These are phyloP conservation scores for Folsomia candida DNA, from an alignment of 2,888 invertebrate species.

Conservation along the genomic window DNA sequence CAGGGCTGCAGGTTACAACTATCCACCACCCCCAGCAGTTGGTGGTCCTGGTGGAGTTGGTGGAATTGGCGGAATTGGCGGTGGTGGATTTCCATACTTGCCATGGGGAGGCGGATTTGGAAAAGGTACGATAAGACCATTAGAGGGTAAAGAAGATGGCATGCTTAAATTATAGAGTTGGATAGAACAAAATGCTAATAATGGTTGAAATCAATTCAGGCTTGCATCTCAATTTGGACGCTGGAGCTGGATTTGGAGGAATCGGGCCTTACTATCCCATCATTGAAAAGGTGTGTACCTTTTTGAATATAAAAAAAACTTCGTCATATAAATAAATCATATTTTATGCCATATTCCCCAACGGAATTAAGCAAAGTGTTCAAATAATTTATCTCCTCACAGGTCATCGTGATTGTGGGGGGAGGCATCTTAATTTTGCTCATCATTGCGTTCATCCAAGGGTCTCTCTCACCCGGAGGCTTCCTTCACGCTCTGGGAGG, in stretches of 20 bases:
- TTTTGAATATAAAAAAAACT: background rate
- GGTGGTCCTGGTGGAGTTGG: background rate
- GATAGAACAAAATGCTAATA: too few relatives aligned
- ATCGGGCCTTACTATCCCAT: constrained; percentile 6
- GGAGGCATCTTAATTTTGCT: constrained; percentile 10
- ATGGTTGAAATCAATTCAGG: too few relatives aligned
- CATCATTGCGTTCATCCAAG: constrained; percentile 8
- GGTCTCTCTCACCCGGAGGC: background rate
- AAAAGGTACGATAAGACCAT: background rate
- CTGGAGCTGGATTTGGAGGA: constrained; percentile 5
- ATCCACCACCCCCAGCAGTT: background rate
- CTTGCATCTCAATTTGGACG: constrained; percentile 7
- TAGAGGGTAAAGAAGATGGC: too few relatives aligned
- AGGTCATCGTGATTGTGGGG: constrained; percentile 7
- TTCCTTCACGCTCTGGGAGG: constrained; percentile 1
- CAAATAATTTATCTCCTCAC: background rate
- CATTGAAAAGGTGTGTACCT: constrained; percentile 6
- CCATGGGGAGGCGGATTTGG: constrained; percentile 3
- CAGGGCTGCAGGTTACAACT: background rate
- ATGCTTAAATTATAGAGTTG: too few relatives aligned
- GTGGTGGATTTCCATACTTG: background rate
- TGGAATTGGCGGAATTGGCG: background rate
- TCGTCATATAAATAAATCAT: too few relatives aligned
- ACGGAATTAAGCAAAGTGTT: background rate
- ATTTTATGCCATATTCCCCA: background rate